phyloP scores from a whole-genome alignment of 2,888 invertebrate genomes.

The Drosophila anomelani region DNA sequence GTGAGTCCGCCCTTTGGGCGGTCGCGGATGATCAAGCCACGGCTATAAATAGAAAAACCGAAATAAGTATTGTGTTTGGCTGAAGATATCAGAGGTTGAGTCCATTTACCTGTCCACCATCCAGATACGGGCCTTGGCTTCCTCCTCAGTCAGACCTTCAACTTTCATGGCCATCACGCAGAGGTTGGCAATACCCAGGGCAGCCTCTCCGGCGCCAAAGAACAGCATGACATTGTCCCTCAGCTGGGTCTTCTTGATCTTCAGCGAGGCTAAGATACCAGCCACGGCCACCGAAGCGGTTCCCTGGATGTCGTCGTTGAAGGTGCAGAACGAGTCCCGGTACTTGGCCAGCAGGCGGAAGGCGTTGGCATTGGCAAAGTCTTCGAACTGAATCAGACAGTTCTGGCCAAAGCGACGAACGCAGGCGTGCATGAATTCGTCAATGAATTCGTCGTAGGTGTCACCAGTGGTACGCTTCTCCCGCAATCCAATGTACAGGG shows the following conservation, averaged over 20 bases:
- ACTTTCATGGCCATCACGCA: constrained; percentile 96
- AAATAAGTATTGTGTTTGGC: background rate
- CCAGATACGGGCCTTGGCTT: constrained; percentile 94
- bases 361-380: constrained; percentile 99
- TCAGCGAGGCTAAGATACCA: constrained; percentile 94
- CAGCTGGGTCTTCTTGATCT: constrained; percentile 92
- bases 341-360: constrained; percentile 96
- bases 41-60: constrained; percentile 85
- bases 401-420: constrained; percentile 94
- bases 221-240: constrained; percentile 95
- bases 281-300: constrained; percentile 98
- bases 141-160: constrained; percentile 91
- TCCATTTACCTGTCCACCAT: constrained; percentile 90
- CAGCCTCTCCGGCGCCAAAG: constrained; percentile 98
- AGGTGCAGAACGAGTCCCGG: constrained; percentile 94
- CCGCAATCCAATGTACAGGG: constrained; percentile 96
- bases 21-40: constrained; percentile 95
- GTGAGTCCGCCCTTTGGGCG: constrained; percentile 92
- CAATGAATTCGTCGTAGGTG: constrained; percentile 96
- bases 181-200: constrained; percentile 96
- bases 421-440: constrained; percentile 98
- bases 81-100: too few species aligned
- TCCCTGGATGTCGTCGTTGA: constrained; percentile 99
- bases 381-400: constrained; percentile 97
- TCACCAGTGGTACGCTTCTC: constrained; percentile 93